phyloP scores from a whole-genome alignment of 2,797 vertebrate genomes.

The Sebastes nivosus region DNA sequence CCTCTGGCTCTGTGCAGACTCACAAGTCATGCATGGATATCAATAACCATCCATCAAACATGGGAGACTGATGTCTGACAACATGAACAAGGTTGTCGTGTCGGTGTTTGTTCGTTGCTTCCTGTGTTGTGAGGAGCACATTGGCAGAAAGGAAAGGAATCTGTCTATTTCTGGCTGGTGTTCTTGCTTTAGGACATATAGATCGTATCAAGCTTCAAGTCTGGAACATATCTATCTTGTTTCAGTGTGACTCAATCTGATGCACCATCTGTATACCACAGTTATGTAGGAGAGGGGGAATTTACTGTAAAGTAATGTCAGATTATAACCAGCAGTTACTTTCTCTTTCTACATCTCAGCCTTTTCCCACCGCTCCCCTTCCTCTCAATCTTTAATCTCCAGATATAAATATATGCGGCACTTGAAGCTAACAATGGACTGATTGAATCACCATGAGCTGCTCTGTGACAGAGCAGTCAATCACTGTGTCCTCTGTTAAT shows the following conservation, averaged over 20 bases:
- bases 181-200: neutral
- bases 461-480: slow-evolving; percentile 21
- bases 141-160: neutral
- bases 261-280: neutral
- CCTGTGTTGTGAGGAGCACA: neutral
- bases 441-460: slow-evolving; percentile 31
- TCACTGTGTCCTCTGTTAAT: slow-evolving; percentile 36
- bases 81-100: slow-evolving; percentile 11
- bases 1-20: neutral
- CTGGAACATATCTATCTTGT: slow-evolving; percentile 43
- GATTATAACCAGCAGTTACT: neutral
- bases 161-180: slow-evolving; percentile 11
- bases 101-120: slow-evolving; percentile 22
- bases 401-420: slow-evolving; percentile 23
- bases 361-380: neutral
- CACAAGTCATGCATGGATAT: neutral
- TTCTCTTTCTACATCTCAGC: neutral
- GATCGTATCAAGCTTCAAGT: slow-evolving; percentile 31
- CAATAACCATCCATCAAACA: slow-evolving; percentile 1
- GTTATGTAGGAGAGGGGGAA: neutral
- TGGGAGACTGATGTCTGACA: slow-evolving; percentile 12
- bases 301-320: slow-evolving; percentile 1
- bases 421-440: slow-evolving; percentile 24
- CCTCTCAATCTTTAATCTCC: slow-evolving; percentile 22
- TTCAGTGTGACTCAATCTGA: slow-evolving; percentile 25